Conservation (phyloP, 1,140 invertebrate species). For the Nasonia vitripennis region DNA sequence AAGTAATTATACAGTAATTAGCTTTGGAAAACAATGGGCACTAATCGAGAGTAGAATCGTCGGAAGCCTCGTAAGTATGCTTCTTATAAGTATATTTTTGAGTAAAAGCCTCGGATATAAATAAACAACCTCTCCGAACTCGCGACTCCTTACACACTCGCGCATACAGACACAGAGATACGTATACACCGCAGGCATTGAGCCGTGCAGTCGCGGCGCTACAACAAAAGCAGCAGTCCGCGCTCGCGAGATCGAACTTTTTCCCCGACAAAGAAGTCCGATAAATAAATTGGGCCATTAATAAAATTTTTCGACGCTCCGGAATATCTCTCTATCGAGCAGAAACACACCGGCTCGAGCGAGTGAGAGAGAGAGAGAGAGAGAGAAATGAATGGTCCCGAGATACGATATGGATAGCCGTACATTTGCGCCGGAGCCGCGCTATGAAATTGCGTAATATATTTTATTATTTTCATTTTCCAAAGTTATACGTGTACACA, state of each 20-base stretch:
- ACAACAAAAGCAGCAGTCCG: neutral
- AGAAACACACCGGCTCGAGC: neutral
- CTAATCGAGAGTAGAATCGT: neutral
- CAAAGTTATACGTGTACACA: neutral
- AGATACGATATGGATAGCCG: conserved; percentile 18
- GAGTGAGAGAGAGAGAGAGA: no score
- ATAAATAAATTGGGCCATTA: conserved; percentile 49
- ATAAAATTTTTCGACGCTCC: conserved; percentile 50
- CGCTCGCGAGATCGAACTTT: conserved; percentile 17
- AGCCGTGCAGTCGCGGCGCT: neutral
- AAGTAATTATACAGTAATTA: neutral
- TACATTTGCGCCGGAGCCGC: neutral
- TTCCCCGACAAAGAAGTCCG: conserved; percentile 46
- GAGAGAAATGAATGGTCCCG: conserved; percentile 21
- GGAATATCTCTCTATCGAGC: conserved; percentile 36
- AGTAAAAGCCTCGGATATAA: neutral
- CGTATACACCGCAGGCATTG: neutral
- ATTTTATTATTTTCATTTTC: conserved; percentile 26
- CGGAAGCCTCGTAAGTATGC: no score
- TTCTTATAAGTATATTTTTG: no score
- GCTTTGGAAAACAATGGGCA: neutral
- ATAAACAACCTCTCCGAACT: neutral
- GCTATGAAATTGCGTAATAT: conserved; percentile 25
- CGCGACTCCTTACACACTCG: neutral
- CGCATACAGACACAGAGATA: no score